These are phyloP conservation scores for Lagenorhynchus albirostris DNA, from an alignment of 2,113 vertebrate species.

Conservation along the genomic window DNA sequence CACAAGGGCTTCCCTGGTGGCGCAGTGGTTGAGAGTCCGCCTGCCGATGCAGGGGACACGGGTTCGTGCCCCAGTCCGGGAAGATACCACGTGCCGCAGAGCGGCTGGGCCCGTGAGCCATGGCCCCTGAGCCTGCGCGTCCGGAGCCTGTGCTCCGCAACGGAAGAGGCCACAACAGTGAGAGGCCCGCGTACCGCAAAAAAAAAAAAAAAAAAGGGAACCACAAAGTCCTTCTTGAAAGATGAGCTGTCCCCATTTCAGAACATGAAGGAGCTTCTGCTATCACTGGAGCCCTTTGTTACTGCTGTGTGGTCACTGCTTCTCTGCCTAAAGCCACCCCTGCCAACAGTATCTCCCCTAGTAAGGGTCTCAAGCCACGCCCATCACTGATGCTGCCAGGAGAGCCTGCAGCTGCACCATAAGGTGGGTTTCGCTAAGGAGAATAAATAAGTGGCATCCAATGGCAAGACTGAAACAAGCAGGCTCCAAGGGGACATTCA, in stretches of 20 bases:
- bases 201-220: neutral
- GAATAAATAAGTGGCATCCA: accelerated
- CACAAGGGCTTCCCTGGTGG: neutral
- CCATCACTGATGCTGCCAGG: accelerated
- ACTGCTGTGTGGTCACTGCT: neutral
- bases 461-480: neutral
- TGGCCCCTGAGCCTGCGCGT: no score
- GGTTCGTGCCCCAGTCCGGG: no score
- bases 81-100: no score
- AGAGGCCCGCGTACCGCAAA: no score
- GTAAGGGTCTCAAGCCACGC: neutral
- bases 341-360: accelerated
- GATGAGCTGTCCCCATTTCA: neutral
- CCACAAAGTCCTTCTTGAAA: neutral
- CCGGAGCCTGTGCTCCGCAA: no score
- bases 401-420: neutral
- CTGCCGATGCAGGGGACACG: no score
- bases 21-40: no score
- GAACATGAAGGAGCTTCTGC: neutral
- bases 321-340: neutral
- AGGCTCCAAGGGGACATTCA: neutral
- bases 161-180: no score
- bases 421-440: neutral
- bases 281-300: neutral
- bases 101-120: no score